A percentile compares a stretch with the other conserved stretches of the same genome.
phyloP scores from a whole-genome alignment of 1,140 invertebrate genomes.

The Melipona quadrifasciata region DNA sequence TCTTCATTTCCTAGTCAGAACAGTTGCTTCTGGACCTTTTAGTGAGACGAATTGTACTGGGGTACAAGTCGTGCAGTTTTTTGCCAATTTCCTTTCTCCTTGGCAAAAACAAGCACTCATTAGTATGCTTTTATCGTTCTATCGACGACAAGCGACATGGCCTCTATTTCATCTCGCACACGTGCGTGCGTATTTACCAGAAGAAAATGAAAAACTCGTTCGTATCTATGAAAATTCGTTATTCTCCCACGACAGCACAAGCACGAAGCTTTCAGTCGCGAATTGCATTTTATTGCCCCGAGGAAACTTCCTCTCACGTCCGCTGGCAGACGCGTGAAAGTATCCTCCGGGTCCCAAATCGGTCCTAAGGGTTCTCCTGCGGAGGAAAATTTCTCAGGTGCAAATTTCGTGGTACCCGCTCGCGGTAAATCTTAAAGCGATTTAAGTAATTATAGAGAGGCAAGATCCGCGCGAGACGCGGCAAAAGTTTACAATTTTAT shows the following conservation, averaged over 20 bases:
- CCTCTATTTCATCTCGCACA: no score
- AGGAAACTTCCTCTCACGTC: neutral
- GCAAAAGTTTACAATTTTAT: neutral
- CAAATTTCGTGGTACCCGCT: no score
- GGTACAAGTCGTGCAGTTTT: no score
- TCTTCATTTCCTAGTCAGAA: no score
- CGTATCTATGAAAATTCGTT: no score
- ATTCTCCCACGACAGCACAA: no score
- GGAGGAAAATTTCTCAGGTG: neutral
- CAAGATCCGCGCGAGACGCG: no score
- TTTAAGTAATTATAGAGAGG: constrained; percentile 10
- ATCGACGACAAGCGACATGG: no score
- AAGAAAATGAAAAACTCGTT: neutral
- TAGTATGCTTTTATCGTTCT: neutral
- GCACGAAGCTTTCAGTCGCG: neutral
- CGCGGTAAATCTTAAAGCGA: constrained; percentile 13
- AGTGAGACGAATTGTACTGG: no score
- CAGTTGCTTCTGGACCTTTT: no score
- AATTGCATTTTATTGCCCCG: neutral
- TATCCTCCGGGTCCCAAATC: neutral
- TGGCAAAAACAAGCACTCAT: no score
- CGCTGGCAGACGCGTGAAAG: neutral
- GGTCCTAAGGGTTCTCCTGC: neutral
- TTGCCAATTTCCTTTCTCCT: neutral
- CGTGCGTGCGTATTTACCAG: neutral